phyloP scores from a whole-genome alignment of 2,113 vertebrate genomes.

The Epinephelus fuscoguttatus region DNA sequence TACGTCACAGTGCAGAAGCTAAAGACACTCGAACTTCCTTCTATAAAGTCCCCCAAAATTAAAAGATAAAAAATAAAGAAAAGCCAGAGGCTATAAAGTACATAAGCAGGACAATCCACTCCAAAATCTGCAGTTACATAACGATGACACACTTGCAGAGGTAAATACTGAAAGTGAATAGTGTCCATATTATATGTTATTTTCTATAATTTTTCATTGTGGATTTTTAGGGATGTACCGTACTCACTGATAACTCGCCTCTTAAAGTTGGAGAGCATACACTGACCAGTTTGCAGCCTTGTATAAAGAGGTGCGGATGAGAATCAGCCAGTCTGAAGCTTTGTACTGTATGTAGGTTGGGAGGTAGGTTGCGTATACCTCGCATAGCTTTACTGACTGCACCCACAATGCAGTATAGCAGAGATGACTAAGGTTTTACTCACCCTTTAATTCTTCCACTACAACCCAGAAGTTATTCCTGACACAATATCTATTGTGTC shows the following conservation, averaged over 20 bases:
- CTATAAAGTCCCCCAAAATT: too few species aligned
- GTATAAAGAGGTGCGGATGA: neutral
- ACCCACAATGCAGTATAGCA: slow-evolving; percentile 19
- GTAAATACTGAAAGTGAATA: too few species aligned
- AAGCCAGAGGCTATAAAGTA: neutral
- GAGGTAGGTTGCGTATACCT: slow-evolving; percentile 1
- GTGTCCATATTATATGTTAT: neutral
- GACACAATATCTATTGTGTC: slow-evolving; percentile 3
- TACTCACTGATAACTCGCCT: neutral
- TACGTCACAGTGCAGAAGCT: too few species aligned
- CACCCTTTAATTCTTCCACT: neutral
- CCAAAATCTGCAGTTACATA: neutral
- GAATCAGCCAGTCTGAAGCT: neutral
- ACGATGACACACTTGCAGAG: neutral
- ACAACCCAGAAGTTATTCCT: neutral
- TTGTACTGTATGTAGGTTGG: slow-evolving; percentile 13
- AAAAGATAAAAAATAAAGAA: too few species aligned
- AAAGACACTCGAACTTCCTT: too few species aligned
- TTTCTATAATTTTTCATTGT: neutral
- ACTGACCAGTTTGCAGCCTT: neutral
- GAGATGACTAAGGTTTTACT: slow-evolving; percentile 22
- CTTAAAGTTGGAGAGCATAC: neutral
- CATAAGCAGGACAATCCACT: neutral
- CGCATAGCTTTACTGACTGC: neutral
- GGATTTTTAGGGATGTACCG: neutral